Evolutionary conservation across 2,113 vertebrate genomes (phyloP), one percentile per base, ranked within the genome.

Genomic region (Scophthalmus maximus): DNA sequence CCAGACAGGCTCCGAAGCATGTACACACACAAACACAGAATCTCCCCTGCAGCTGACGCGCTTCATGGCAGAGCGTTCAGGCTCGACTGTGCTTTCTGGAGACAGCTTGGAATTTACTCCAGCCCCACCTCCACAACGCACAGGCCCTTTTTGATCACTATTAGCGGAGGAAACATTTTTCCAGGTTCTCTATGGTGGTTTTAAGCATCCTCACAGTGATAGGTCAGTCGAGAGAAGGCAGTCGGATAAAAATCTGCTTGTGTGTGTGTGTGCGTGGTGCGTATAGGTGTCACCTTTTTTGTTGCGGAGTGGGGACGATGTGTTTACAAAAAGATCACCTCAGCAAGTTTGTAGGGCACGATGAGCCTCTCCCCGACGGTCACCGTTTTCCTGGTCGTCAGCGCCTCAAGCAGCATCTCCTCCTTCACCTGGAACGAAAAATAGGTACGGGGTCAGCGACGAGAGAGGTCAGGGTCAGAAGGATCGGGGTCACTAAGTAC

Each of bases 351-450:
- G 85, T 99, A 99, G 0, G 98, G 98, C 14, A 99, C 93, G 63
- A 99, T 95, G 74, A 99, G 94, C 83, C 94, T 96, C 90, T 99
- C 97, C 60, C 98, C 98, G 3, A 98, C 98, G 0, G 98, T 98
- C 84, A 99, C 95, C 0, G 98, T 99, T 91, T 98, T 99, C 76
- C 98, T 94, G 11, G 97, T 98, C 29, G 98, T 96, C 82, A 99
- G 90, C 10, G 98, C 97, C 83, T 99, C 98, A 73, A 97, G 95
- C 2, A 99, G 93, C 96, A 96, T 97, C 87, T 98, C 98, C 90
- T 99, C 98, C 86, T 97, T 98, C 44, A 99, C 98, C 98, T 99
- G 74, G 7, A 72, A 61, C 30, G 66, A 30, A 23, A 75, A 17
- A 76, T n/a, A 34, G 10, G n/a, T 4, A 76, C 9, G 47, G 32